Evolutionary conservation across 2,797 vertebrate species (phyloP).

Genomic region (Enoplosus armatus): DNA sequence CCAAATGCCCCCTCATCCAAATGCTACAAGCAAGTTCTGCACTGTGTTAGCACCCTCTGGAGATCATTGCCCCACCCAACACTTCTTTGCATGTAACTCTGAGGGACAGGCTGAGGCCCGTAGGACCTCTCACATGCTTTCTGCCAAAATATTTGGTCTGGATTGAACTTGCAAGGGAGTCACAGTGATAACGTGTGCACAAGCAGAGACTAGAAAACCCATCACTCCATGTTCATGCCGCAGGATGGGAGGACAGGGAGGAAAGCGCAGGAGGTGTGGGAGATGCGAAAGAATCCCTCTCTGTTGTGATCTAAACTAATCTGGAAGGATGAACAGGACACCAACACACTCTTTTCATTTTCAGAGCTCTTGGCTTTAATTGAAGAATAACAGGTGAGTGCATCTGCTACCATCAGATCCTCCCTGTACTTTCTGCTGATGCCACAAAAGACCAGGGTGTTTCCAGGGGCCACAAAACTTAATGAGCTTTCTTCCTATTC

Average conservation of each 20-base stretch:
- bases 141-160: conserved; percentile 73
- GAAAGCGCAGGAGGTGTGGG: neutral
- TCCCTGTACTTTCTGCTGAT: conserved; percentile 68
- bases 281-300: conserved; percentile 33
- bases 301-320: conserved; percentile 50
- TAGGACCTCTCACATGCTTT: conserved; percentile 68
- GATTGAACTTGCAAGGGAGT: conserved; percentile 59
- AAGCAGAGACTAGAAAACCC: conserved; percentile 42
- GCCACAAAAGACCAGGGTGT: conserved; percentile 29
- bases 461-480: conserved; percentile 38
- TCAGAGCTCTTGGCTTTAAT: conserved; percentile 61
- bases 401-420: conserved; percentile 53
- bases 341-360: conserved; percentile 20
- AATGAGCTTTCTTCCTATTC: conserved; percentile 57
- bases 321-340: conserved; percentile 34
- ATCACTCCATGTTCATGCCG: conserved; percentile 32
- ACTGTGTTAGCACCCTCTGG: conserved; percentile 21
- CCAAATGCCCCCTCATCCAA: neutral
- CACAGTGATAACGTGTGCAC: conserved; percentile 59
- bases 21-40: neutral
- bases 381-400: conserved; percentile 72
- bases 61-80: conserved; percentile 3
- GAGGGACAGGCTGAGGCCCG: conserved; percentile 24
- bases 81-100: conserved; percentile 34
- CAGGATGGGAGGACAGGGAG: neutral